A percentile compares a stretch with the other conserved stretches of the same genome.
These are phyloP conservation scores for Somateria mollissima DNA, from an alignment of 2,797 vertebrate genomes.

Conservation along the genomic window DNA sequence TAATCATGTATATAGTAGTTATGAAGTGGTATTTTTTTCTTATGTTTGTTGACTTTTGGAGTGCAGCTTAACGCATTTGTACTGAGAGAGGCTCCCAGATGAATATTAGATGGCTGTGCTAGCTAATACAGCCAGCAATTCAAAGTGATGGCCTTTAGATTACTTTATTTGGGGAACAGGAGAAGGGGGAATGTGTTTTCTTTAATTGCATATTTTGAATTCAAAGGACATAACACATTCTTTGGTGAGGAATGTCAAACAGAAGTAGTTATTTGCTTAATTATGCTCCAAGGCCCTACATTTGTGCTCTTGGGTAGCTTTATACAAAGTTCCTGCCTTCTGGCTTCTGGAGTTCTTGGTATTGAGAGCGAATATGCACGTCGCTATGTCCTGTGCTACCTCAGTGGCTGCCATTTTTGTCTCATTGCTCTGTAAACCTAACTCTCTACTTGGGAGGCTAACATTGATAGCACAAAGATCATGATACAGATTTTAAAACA, in stretches of 20 bases:
- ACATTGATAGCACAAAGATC: background rate
- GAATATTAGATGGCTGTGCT: slow-evolving; percentile 1
- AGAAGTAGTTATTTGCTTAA: slow-evolving; percentile 28
- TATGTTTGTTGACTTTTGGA: background rate
- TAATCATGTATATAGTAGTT: background rate
- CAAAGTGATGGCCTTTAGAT: background rate
- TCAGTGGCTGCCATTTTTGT: background rate
- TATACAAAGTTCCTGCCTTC: background rate
- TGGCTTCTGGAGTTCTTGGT: background rate
- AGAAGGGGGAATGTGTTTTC: background rate
- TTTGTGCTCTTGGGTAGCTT: slow-evolving; percentile 25
- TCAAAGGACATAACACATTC: background rate
- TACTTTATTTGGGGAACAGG: background rate
- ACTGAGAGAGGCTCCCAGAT: background rate
- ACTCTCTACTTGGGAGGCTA: background rate
- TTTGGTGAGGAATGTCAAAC: slow-evolving; percentile 30
- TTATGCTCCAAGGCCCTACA: slow-evolving; percentile 5
- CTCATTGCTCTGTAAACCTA: background rate
- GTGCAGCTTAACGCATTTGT: background rate
- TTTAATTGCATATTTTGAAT: slow-evolving; percentile 36
- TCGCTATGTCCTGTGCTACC: background rate
- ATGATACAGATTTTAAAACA: background rate
- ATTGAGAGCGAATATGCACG: background rate
- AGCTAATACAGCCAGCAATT: background rate
- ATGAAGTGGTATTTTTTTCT: background rate